Percentiles rank a stretch among this genome's conserved stretches.
Evolutionary conservation across 2,888 invertebrate species (phyloP).

Genomic region (Tanypteryx hageni): DNA sequence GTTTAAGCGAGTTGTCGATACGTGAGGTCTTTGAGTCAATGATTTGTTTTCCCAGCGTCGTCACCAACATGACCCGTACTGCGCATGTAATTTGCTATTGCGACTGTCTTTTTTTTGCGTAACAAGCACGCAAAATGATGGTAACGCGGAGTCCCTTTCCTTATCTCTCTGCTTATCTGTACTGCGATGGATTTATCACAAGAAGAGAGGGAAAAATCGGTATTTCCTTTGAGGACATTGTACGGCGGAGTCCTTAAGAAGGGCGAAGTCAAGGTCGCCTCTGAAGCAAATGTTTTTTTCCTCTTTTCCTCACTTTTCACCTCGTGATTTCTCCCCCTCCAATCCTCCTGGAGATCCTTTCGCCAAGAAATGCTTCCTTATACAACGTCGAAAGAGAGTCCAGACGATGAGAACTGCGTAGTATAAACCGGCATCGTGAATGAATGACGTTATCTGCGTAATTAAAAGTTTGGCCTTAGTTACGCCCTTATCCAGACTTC

Average conservation of each 20-base stretch:
- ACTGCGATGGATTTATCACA: background rate
- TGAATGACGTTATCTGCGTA: slow-evolving; percentile 38
- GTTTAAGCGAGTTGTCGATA: too few species aligned
- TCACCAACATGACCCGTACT: too few species aligned
- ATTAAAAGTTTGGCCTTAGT: slow-evolving; percentile 28
- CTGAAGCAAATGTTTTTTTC: background rate
- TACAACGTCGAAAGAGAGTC: slow-evolving; percentile 32
- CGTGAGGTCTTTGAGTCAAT: too few species aligned
- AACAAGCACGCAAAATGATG: background rate
- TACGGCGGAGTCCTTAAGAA: background rate
- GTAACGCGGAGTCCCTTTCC: background rate
- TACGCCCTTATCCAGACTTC: background rate
- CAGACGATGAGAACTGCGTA: slow-evolving; percentile 36
- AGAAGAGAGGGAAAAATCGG: background rate
- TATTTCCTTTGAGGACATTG: slow-evolving; percentile 8
- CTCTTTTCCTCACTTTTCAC: slow-evolving; percentile 8
- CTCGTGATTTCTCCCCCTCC: background rate
- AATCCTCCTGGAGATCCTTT: too few species aligned
- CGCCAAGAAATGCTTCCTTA: slow-evolving; percentile 41
- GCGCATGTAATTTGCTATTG: too few species aligned
- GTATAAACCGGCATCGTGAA: slow-evolving; percentile 16
- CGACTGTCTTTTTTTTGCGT: too few species aligned
- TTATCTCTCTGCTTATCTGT: background rate
- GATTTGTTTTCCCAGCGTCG: too few species aligned
- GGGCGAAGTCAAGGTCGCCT: slow-evolving; percentile 21